A percentile compares a stretch with the other conserved stretches of the same genome.
Conservation (phyloP, 2,797 vertebrate species). For the Phrynocephalus vlangalii region DNA sequence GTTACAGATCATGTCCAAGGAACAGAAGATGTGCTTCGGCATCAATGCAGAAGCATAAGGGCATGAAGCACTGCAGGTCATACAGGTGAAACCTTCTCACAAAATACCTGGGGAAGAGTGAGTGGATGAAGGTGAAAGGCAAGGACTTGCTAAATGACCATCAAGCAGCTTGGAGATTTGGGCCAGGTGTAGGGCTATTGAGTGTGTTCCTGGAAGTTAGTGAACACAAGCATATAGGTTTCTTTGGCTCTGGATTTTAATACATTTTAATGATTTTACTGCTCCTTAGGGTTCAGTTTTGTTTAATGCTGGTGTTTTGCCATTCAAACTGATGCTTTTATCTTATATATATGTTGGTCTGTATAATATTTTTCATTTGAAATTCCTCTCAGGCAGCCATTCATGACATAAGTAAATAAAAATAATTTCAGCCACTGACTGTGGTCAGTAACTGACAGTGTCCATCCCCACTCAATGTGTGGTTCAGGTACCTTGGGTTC, state of each 20-base stretch:
- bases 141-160: constrained; percentile 1
- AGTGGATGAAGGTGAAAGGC: background rate
- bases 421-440: background rate
- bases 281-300: background rate
- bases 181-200: background rate
- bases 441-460: background rate
- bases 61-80: background rate
- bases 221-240: background rate
- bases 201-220: background rate
- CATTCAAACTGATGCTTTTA: background rate
- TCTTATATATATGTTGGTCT: background rate
- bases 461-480: background rate
- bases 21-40: background rate
- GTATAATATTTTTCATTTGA: background rate
- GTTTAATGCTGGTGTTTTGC: background rate
- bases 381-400: background rate
- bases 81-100: background rate
- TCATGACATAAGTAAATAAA: background rate
- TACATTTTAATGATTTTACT: background rate
- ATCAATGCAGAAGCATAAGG: background rate
- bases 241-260: background rate
- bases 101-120: background rate
- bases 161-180: background rate
- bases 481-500: background rate
- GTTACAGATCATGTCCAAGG: background rate